These are phyloP conservation scores for Sebastes umbrosus DNA, from an alignment of 2,797 vertebrate species.

Conservation along the genomic window DNA sequence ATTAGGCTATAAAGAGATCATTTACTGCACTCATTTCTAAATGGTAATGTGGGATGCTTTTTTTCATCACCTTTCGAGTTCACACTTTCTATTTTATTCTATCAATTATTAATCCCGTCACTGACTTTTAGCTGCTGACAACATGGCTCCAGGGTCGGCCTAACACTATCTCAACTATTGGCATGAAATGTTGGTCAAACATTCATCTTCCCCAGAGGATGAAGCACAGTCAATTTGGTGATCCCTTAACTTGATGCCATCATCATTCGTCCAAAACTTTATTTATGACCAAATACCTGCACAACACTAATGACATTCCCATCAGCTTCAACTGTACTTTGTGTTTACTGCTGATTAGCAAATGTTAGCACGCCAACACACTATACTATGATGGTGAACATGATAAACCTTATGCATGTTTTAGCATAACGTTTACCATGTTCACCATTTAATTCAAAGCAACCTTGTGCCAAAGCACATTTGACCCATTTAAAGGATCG, in stretches of 20 bases:
- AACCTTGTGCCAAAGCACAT: background rate
- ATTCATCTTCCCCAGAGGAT: background rate
- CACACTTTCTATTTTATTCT: background rate
- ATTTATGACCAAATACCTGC: background rate
- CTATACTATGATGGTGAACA: background rate
- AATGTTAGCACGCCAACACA: background rate
- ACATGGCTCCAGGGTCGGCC: background rate
- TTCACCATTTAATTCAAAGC: background rate
- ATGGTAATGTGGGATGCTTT: background rate
- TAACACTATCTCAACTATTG: background rate
- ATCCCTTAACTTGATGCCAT: background rate
- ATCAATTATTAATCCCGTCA: background rate
- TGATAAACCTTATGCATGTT: too few relatives aligned
- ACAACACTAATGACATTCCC: background rate
- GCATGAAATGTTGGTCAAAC: background rate
- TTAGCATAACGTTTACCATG: too few relatives aligned
- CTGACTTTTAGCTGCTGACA: background rate
- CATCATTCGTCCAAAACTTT: background rate
- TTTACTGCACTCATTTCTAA: background rate
- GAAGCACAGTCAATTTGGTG: background rate
- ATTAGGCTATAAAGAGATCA: background rate
- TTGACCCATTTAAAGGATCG: too few relatives aligned
- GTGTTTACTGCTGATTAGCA: background rate
- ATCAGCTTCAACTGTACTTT: background rate
- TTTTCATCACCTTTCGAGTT: background rate